Percentiles rank a stretch among this genome's conserved stretches.
Evolutionary conservation across 2,888 invertebrate genomes (phyloP).

Genomic region (Noctua janthina): DNA sequence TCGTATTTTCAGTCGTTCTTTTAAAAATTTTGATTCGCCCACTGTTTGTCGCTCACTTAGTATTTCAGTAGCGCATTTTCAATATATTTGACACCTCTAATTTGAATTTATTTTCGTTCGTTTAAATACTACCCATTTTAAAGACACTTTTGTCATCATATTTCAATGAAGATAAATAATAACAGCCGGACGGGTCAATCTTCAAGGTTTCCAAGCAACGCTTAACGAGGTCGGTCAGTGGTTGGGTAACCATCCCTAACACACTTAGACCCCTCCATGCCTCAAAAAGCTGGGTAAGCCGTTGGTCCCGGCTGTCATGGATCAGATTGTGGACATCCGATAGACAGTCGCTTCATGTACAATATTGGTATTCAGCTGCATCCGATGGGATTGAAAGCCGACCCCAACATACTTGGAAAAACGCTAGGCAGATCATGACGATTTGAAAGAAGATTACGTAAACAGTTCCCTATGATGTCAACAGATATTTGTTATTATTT

Average conservation of each 20-base stretch:
- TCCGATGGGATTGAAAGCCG: background rate
- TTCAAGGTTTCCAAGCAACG: background rate
- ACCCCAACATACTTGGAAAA: background rate
- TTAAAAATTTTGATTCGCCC: too few relatives aligned
- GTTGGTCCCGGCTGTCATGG: background rate
- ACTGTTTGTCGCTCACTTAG: too few relatives aligned
- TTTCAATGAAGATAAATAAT: background rate
- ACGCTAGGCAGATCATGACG: background rate
- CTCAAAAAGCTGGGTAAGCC: background rate
- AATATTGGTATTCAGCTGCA: background rate
- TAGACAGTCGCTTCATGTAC: background rate
- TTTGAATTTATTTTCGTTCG: too few relatives aligned
- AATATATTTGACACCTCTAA: too few relatives aligned
- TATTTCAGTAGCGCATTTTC: too few relatives aligned
- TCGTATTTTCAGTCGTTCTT: too few relatives aligned
- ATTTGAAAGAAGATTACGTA: conserved; percentile 54
- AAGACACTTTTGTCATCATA: background rate
- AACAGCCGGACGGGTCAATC: background rate
- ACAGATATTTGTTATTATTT: conserved; percentile 73
- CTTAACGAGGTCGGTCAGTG: background rate
- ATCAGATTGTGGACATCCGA: background rate
- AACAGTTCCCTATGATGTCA: conserved; percentile 72
- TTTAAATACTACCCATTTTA: background rate
- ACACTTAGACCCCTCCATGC: background rate
- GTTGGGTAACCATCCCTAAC: background rate